phyloP scores from a whole-genome alignment of 2,888 invertebrate species.

The Zele albiditarsus region DNA sequence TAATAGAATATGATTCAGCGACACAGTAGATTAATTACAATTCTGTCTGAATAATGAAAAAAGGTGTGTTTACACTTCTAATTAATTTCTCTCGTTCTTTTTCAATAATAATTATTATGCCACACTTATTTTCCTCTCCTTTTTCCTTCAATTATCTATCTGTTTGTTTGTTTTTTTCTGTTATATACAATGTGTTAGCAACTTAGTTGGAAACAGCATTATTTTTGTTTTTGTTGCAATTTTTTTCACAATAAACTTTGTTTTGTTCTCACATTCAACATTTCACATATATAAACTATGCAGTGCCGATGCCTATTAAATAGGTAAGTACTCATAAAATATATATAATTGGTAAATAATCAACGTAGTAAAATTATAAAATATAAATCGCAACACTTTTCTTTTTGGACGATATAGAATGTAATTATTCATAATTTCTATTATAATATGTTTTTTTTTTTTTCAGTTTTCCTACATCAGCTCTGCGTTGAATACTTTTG shows the following conservation, averaged over 20 bases:
- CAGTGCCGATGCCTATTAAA: constrained; percentile 65
- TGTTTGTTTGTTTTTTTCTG: constrained; percentile 40
- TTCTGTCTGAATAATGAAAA: constrained; percentile 42
- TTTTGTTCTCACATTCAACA: constrained; percentile 55
- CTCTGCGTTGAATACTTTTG: constrained; percentile 58
- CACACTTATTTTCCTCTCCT: constrained; percentile 36
- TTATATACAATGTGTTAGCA: constrained; percentile 62
- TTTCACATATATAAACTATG: constrained; percentile 66
- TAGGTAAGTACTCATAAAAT: constrained; percentile 69
- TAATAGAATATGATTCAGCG: constrained; percentile 54
- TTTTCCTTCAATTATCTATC: constrained; percentile 43
- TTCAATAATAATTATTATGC: constrained; percentile 44
- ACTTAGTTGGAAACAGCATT: constrained; percentile 56
- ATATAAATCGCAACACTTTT: constrained; percentile 63
- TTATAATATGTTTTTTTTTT: constrained; percentile 36
- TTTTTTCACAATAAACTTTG: constrained; percentile 52
- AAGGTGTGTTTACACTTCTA: constrained; percentile 39
- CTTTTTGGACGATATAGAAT: constrained; percentile 57
- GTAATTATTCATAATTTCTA: constrained; percentile 49
- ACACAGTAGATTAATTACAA: constrained; percentile 55
- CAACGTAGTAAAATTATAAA: constrained; percentile 70
- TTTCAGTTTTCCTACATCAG: constrained; percentile 51
- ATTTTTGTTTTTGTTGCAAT: constrained; percentile 39
- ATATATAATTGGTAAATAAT: constrained; percentile 62
- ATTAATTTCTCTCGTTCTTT: constrained; percentile 31